Percentiles rank a stretch among this genome's conserved stretches.
Evolutionary conservation across 1,140 invertebrate species (phyloP).

Genomic region (Lepeophtheirus salmonis): DNA sequence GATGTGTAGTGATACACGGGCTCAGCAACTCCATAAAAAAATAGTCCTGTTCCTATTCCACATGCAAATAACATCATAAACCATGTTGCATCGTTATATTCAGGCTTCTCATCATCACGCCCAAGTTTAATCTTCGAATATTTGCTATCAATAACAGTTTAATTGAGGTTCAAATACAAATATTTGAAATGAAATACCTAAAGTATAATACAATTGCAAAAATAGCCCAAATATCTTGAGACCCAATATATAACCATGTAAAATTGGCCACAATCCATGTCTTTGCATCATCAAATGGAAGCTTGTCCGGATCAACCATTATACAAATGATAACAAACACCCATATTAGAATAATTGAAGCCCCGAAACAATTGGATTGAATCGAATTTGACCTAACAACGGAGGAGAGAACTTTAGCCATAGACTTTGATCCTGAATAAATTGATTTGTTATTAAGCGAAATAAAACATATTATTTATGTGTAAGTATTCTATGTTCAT

Average conservation of each 20-base stretch:
- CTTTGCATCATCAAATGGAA: conserved; percentile 1
- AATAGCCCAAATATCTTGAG: conserved; percentile 6
- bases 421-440: conserved; percentile 10
- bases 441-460: too few species aligned
- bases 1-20: conserved; percentile 6
- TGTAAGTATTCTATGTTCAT: too few species aligned
- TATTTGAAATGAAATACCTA: not conserved
- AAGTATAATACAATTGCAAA: conserved; percentile 8
- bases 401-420: not conserved
- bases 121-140: conserved; percentile 11
- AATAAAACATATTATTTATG: too few species aligned
- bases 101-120: conserved; percentile 1
- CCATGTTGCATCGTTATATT: conserved; percentile 14
- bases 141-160: conserved; percentile 7
- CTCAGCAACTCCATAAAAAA: conserved; percentile 16
- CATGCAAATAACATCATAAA: conserved; percentile 12
- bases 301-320: not conserved
- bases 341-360: not conserved
- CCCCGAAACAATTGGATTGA: conserved; percentile 1
- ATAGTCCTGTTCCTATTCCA: conserved; percentile 10
- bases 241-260: conserved; percentile 13
- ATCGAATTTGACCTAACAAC: not conserved
- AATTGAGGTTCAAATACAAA: too few species aligned
- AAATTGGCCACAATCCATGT: not conserved
- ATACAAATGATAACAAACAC: not conserved